A percentile compares a stretch with the other conserved stretches of the same genome.
Evolutionary conservation across 2,113 vertebrate genomes (phyloP).

Genomic region (Triplophysa siluroides): DNA sequence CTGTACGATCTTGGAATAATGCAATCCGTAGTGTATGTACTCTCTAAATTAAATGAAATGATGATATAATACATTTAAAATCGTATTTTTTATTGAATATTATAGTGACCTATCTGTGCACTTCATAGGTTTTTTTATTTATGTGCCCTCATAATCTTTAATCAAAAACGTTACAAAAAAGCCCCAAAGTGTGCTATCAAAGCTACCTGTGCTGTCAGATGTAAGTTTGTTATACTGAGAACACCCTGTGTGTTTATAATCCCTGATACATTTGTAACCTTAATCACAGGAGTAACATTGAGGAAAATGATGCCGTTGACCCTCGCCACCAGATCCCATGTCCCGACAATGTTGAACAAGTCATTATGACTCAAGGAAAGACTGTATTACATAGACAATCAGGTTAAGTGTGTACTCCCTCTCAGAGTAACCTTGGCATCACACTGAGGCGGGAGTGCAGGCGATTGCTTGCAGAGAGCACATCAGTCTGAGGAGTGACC

Average conservation of each 20-base stretch:
- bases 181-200: no score
- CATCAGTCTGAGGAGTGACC: constrained; percentile 51
- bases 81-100: no score
- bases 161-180: no score
- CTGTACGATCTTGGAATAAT: no score
- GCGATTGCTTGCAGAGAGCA: constrained; percentile 49
- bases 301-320: constrained; percentile 27
- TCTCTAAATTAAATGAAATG: no score
- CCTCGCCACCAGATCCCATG: not conserved
- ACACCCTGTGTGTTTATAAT: not conserved
- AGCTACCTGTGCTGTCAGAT: no score
- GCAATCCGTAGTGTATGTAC: no score
- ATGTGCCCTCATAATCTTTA: no score
- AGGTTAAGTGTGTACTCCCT: constrained; percentile 29
- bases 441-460: constrained; percentile 41
- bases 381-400: not conserved
- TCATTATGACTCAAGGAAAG: constrained; percentile 45
- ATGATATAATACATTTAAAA: no score
- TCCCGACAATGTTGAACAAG: constrained; percentile 21
- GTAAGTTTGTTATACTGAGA: no score
- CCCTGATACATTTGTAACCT: not conserved
- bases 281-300: not conserved
- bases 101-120: no score
- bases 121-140: no score
- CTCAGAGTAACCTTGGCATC: constrained; percentile 48